Conservation (phyloP, 2,797 vertebrate species). For the Gallinago solitaria region DNA sequence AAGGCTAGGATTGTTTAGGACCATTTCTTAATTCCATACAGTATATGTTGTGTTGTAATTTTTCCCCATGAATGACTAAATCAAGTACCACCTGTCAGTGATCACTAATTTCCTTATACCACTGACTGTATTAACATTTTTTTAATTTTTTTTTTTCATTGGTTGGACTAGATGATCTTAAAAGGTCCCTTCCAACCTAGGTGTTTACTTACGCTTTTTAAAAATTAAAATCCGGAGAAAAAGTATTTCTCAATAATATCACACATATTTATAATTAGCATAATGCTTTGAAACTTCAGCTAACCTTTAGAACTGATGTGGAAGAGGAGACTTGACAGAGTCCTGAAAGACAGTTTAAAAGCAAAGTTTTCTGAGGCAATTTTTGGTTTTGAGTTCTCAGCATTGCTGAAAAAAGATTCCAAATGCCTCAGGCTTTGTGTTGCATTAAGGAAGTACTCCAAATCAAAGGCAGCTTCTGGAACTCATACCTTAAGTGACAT, state of each 20-base stretch:
- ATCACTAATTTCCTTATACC: background rate
- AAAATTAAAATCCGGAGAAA: background rate
- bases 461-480: background rate
- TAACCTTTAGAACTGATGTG: background rate
- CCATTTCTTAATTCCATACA: background rate
- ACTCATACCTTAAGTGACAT: background rate
- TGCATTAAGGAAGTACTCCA: background rate
- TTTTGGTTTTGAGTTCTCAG: background rate
- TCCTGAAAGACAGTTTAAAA: background rate
- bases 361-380: background rate
- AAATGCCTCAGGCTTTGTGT: background rate
- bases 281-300: background rate
- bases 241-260: background rate
- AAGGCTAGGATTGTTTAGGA: constrained; percentile 8
- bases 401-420: background rate
- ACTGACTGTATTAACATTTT: background rate
- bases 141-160: background rate
- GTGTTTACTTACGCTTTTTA: background rate
- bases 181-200: no score
- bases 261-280: background rate
- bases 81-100: background rate
- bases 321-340: background rate
- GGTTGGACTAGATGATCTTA: no score
- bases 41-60: background rate
- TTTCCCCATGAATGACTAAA: constrained; percentile 29